Conservation (phyloP, 1,140 invertebrate genomes). For the Drosophila quadrilineata region DNA sequence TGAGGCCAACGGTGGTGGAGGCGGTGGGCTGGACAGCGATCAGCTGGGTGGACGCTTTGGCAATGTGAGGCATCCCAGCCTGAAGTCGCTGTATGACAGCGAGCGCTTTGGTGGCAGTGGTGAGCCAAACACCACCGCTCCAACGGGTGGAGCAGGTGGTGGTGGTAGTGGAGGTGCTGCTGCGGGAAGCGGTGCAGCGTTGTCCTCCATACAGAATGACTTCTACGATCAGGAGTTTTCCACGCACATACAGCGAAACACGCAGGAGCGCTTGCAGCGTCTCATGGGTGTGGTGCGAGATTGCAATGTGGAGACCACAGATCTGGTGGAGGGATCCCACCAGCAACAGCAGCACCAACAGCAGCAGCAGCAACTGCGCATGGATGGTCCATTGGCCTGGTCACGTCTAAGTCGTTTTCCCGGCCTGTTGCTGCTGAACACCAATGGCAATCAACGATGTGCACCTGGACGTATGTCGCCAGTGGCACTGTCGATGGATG, state of each 20-base stretch:
- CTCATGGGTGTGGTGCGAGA: slow-evolving; percentile 47
- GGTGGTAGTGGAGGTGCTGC: slow-evolving; percentile 78
- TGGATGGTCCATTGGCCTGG: slow-evolving; percentile 39
- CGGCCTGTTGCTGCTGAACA: slow-evolving; percentile 64
- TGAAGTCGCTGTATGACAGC: slow-evolving; percentile 60
- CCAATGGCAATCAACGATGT: slow-evolving; percentile 46
- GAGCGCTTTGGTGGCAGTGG: slow-evolving; percentile 67
- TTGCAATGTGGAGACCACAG: slow-evolving; percentile 58
- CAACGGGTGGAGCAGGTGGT: neutral
- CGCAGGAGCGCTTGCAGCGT: slow-evolving; percentile 48
- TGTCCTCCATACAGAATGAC: slow-evolving; percentile 90
- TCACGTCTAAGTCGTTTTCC: slow-evolving; percentile 58
- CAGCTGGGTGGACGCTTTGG: slow-evolving; percentile 89
- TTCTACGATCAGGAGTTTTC: slow-evolving; percentile 97
- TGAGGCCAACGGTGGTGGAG: slow-evolving; percentile 12
- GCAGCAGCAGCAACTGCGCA: neutral
- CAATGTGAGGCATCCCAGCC: slow-evolving; percentile 85
- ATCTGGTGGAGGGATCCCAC: slow-evolving; percentile 41
- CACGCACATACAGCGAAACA: slow-evolving; percentile 81
- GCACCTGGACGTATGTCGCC: slow-evolving; percentile 85
- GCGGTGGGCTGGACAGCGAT: slow-evolving; percentile 20
- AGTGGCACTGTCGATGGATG: slow-evolving; percentile 83
- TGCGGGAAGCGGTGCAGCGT: neutral
- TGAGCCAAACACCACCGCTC: neutral
- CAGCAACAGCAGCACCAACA: neutral